Percentiles rank a stretch among this genome's conserved stretches.
Conservation (phyloP, 2,888 invertebrate species). For the Octonoba sinensis region DNA sequence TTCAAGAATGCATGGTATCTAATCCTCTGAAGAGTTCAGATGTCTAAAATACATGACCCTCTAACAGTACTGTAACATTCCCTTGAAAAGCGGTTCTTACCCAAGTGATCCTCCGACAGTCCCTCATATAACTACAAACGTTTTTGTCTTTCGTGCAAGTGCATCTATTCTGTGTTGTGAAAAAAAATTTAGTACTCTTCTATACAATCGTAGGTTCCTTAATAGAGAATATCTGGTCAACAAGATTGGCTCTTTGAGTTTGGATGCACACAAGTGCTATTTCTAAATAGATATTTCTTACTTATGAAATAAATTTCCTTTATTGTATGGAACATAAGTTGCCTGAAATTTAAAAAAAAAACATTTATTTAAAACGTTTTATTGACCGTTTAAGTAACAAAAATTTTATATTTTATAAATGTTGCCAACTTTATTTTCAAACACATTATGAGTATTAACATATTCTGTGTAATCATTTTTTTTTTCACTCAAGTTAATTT, state of each 20-base stretch:
- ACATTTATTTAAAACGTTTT: no score
- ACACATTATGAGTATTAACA: no score
- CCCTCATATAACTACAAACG: conserved; percentile 2
- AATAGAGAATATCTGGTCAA: conserved; percentile 41
- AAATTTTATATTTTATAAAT: no score
- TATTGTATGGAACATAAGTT: no score
- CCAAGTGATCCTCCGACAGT: conserved; percentile 13
- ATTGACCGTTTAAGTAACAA: no score
- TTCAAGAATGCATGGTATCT: conserved; percentile 13
- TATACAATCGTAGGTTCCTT: conserved; percentile 16
- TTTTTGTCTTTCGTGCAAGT: conserved; percentile 6
- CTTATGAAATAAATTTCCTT: no score
- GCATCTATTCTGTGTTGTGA: conserved; percentile 19
- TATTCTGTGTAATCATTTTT: no score
- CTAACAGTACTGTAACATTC: conserved; percentile 8
- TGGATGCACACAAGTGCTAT: no score
- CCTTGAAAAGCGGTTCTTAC: conserved; percentile 4
- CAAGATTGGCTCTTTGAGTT: not conserved
- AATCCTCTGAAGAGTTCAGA: not conserved
- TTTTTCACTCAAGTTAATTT: no score
- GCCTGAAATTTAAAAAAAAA: no score
- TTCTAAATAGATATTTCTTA: no score
- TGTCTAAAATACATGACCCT: conserved; percentile 7
- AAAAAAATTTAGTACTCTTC: conserved; percentile 13
- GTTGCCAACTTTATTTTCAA: no score